Evolutionary conservation across 2,888 invertebrate species (phyloP).

Genomic region (Conistra vaccinii): DNA sequence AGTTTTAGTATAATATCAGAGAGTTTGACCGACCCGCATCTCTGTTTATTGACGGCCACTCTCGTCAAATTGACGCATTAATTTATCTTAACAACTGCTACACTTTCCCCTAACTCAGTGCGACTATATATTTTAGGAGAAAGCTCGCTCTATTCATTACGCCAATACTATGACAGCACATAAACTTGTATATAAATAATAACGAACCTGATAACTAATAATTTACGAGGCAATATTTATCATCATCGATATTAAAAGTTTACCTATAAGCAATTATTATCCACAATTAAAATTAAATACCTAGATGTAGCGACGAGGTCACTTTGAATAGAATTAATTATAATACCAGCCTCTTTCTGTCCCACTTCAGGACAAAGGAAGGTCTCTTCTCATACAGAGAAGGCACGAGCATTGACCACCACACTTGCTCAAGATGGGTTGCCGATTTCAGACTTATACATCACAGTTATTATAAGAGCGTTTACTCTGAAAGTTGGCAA

Average conservation of each 20-base stretch:
- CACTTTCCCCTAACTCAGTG: constrained; percentile 79
- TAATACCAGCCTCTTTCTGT: neutral
- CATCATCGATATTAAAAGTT: neutral
- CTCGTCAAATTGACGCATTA: constrained; percentile 77
- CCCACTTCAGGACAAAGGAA: neutral
- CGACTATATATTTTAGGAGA: constrained; percentile 75
- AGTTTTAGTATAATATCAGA: constrained; percentile 32
- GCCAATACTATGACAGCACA: constrained; percentile 43
- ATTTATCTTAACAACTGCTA: constrained; percentile 78
- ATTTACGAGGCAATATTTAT: neutral
- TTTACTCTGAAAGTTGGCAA: too few species aligned
- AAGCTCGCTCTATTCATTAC: constrained; percentile 68
- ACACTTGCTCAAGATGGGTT: neutral
- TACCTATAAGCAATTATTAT: neutral
- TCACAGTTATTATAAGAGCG: too few species aligned
- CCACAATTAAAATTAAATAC: neutral
- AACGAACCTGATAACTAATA: constrained; percentile 4
- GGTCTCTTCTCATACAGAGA: neutral
- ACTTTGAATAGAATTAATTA: neutral
- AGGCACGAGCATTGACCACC: neutral
- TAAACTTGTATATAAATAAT: constrained; percentile 33
- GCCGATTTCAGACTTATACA: neutral
- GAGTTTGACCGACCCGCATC: constrained; percentile 72
- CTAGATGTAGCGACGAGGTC: neutral
- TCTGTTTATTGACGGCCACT: constrained; percentile 72